Percentiles rank a stretch among this genome's conserved stretches.
Conservation (phyloP, 2,888 invertebrate genomes). For the Temnothorax unifasciatus region DNA sequence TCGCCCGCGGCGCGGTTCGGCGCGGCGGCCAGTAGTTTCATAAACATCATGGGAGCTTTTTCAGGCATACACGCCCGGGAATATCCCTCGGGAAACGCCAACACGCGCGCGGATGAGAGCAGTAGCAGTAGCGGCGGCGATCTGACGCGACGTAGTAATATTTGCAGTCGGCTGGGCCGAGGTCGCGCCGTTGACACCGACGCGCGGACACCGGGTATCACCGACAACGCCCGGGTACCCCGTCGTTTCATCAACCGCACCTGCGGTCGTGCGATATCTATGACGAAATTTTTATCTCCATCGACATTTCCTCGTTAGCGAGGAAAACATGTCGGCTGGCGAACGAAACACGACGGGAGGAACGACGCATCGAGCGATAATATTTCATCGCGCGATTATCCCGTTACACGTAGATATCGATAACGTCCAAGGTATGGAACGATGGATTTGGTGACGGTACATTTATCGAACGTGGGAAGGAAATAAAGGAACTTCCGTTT, state of each 20-base stretch:
- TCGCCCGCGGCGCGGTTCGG: conserved; percentile 29
- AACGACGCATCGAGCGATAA: conserved; percentile 19
- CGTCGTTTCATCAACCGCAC: conserved; percentile 51
- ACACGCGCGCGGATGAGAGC: conserved; percentile 65
- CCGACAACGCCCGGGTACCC: conserved; percentile 27
- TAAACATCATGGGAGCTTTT: conserved; percentile 55
- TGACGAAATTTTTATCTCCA: conserved; percentile 56
- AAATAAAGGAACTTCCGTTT: background rate
- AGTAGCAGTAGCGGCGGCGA: conserved; percentile 24
- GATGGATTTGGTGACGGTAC: background rate
- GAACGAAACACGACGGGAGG: background rate
- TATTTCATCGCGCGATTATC: conserved; percentile 36
- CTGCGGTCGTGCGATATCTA: conserved; percentile 48
- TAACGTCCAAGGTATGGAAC: background rate
- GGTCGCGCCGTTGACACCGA: conserved; percentile 47
- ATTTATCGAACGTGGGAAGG: background rate
- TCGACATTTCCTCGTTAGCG: conserved; percentile 51
- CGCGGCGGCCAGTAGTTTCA: conserved; percentile 33
- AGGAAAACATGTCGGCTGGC: conserved; percentile 29
- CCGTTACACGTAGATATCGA: background rate
- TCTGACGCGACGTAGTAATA: conserved; percentile 54
- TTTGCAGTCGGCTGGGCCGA: conserved; percentile 48
- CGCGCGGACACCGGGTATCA: background rate
- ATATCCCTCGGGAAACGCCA: conserved; percentile 64
- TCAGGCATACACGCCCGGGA: conserved; percentile 38